Base-by-base conservation (phyloP, 2,888 invertebrate genomes). In the Polymixis flavicincta region DNA sequence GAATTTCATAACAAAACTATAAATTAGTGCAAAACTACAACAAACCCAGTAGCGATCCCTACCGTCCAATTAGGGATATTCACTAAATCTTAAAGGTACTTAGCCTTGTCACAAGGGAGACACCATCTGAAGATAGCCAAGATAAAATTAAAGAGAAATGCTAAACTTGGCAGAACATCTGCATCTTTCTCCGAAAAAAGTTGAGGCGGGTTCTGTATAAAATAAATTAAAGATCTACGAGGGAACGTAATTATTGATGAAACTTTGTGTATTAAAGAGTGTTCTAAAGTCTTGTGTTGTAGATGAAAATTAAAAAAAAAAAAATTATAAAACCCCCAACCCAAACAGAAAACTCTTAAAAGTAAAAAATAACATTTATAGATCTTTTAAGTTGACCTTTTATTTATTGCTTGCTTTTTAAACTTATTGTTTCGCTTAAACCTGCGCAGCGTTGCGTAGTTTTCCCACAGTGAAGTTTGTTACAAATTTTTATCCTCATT, bases 111-210 rank as follows among this genome's bases (percentile, higher is more conserved):
- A 22, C 32, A 74, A 60, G 17, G 25, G 37, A 59, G 70, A 65
- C 32, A 78, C 82, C 82, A 79, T 78, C 76, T 86, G 84, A 81
- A 54, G 42, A 54, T 75, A 59, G 65, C 54, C 52, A 28, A 52
- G 42, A 45, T 37, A 64, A 84, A 69, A 76, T 85, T 78, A 86
- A 52, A 78, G 19, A 67, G 78, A 74, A 81, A 81, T 78, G 69
- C 63, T 73, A 74, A 85, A 85, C 73, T 82, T 72, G 19, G n/a
- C 11, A 37, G 25, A 76, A 76, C 82, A 86, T 74, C 85, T 84
- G 82, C 76, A 84, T 59, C 78, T 64, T 54, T 28, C 25, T 25
- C 19, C 7, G 42, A 59, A 70, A 54, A 75, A 85, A 71, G 19
- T 80, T 48, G 5, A 28, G 28, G n/a, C 13, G 48, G 57, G 25